phyloP scores from a whole-genome alignment of 2,113 vertebrate genomes.

The Psophia crepitans region DNA sequence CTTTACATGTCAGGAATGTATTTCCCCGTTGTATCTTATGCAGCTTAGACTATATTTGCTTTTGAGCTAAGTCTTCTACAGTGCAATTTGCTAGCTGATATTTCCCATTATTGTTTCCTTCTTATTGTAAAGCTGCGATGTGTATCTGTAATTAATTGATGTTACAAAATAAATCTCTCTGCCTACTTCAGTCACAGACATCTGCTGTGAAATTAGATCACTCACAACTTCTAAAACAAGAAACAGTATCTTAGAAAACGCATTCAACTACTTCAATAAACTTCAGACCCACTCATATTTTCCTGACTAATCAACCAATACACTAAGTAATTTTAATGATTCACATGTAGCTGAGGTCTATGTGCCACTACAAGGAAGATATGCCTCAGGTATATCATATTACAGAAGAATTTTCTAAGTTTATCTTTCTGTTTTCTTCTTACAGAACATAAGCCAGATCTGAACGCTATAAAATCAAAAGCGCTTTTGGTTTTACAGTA shows the following conservation, averaged over 20 bases:
- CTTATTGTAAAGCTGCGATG: not conserved
- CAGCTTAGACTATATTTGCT: not conserved
- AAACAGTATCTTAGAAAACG: not conserved
- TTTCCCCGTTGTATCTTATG: not conserved
- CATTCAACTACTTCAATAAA: not conserved
- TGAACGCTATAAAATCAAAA: not conserved
- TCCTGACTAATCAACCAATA: not conserved
- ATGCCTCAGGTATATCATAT: not conserved
- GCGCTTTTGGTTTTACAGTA: not conserved
- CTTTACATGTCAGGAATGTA: not conserved
- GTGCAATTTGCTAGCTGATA: not conserved
- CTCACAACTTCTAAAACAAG: not conserved
- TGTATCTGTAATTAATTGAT: not conserved
- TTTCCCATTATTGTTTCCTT: not conserved
- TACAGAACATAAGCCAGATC: not conserved
- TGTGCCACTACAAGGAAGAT: not conserved
- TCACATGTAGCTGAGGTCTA: not conserved
- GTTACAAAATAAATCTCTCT: not conserved
- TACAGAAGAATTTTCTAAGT: not conserved
- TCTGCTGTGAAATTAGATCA: not conserved
- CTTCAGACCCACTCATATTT: not conserved
- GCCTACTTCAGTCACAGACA: not conserved
- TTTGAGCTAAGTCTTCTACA: not conserved
- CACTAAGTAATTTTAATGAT: not conserved
- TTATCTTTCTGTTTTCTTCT: not conserved